Base-by-base conservation (phyloP, 64 coral and sea anemone species). In the Dendronephthya gigantea region DNA sequence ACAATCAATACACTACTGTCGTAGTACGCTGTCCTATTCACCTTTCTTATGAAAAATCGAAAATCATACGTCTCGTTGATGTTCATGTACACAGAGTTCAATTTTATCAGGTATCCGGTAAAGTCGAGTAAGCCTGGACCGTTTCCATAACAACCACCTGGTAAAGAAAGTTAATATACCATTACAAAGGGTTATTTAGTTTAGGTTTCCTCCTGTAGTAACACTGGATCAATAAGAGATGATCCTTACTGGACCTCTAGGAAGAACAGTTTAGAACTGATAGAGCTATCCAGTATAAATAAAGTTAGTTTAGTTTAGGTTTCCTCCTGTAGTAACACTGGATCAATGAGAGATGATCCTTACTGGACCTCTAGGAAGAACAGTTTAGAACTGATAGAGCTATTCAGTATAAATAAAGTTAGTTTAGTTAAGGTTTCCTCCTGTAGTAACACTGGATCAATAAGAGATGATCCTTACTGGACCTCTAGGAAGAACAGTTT, bases 61-160 rank as follows among this genome's bases (percentile, higher is more conserved):
- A 92, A 48, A 34, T 85, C 87, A 15, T 92, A 92, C 14, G 68
- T 85, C 4, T 58, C 12, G 14, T 39, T 30, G 1, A 82, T 56
- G 14, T 30, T 33, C 86, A 92, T 89, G 13, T 36, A 68, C 3
- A 17, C 15, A 28, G 91, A 85, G 12, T 38, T 81, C 85, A 92
- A 30, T 1, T 13, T 59, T 0, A 89, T 82, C n/a, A 48, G 19
- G 19, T 45, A 12, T 17, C 7, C 22, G 0, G 69, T 82, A 0
- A 88, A 8, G 37, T 89, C 81, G 0, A 92, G 36, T 55, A 83
- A 84, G 7, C 90, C 90, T 16, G 68, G 47, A 0, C 86, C 82
- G 59, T 92, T 52, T 23, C 90, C 90, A 82, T 84, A 84, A 39
- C 91, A 92, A 22, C 91, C 89, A 31, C 72, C 34, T 32, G 48